Conservation (phyloP, 2,888 invertebrate genomes). For the Dusona sp. region DNA sequence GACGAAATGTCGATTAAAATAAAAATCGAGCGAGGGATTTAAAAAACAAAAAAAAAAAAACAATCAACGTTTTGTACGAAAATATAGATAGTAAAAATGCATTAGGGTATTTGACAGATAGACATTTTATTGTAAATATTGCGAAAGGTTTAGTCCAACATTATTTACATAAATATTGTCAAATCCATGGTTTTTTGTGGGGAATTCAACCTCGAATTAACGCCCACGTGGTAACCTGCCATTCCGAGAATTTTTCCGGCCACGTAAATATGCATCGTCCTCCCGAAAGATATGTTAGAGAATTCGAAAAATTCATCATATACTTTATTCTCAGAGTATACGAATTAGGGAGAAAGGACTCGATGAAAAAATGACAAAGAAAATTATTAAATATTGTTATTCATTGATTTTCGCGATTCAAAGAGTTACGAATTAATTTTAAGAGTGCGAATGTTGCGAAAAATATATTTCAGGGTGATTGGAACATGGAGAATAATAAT, state of each 20-base stretch:
- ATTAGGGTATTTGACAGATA: conserved; percentile 71
- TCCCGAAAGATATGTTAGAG: neutral
- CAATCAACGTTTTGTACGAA: conserved; percentile 81
- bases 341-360: conserved; percentile 27
- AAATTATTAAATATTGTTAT: conserved; percentile 54
- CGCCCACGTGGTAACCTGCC: conserved; percentile 30
- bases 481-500: neutral
- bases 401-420: conserved; percentile 71
- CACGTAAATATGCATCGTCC: conserved; percentile 57
- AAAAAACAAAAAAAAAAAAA: conserved; percentile 69
- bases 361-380: neutral
- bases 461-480: conserved; percentile 45
- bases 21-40: conserved; percentile 29
- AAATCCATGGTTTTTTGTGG: conserved; percentile 33
- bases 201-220: conserved; percentile 34
- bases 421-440: conserved; percentile 47
- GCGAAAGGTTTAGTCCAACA: conserved; percentile 61
- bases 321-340: conserved; percentile 41
- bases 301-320: conserved; percentile 4
- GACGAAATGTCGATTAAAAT: conserved; percentile 9
- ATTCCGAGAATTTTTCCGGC: conserved; percentile 54
- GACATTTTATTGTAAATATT: conserved; percentile 78
- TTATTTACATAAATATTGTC: conserved; percentile 23
- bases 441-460: conserved; percentile 26
- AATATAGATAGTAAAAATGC: conserved; percentile 77